phyloP scores from a whole-genome alignment of 1,140 invertebrate genomes.

The Vanessa atalanta region DNA sequence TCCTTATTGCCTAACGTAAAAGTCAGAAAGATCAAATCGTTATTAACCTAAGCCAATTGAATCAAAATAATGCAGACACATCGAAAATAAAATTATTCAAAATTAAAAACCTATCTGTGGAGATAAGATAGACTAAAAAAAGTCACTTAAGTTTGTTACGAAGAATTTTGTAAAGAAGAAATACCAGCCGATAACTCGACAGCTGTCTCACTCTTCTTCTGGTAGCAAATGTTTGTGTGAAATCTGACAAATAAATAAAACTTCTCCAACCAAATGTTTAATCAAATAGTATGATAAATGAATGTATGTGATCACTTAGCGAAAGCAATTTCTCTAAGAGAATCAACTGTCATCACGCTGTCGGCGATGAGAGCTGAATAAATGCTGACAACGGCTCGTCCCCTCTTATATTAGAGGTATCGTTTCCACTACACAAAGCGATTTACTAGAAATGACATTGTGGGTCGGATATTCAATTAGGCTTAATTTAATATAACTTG shows the following conservation, averaged over 20 bases:
- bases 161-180: too few species aligned
- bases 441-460: constrained; percentile 28
- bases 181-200: too few species aligned
- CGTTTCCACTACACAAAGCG: constrained; percentile 32
- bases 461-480: constrained; percentile 36
- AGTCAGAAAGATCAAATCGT: too few species aligned
- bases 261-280: constrained; percentile 1
- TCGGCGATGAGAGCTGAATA: constrained; percentile 20
- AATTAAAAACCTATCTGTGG: too few species aligned
- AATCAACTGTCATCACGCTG: constrained; percentile 31
- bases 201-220: too few species aligned
- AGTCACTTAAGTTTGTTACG: too few species aligned
- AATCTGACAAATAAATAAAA: neutral
- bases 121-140: too few species aligned
- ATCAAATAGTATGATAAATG: constrained; percentile 26
- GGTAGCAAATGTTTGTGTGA: too few species aligned
- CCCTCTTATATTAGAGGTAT: constrained; percentile 35
- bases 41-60: too few species aligned
- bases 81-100: too few species aligned
- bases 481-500: constrained; percentile 28
- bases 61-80: too few species aligned
- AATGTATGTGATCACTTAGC: constrained; percentile 24
- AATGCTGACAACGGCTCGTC: constrained; percentile 28
- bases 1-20: too few species aligned
- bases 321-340: constrained; percentile 33